These are phyloP conservation scores for Ficedula albicollis DNA, from an alignment of 2,797 vertebrate species.

Conservation along the genomic window DNA sequence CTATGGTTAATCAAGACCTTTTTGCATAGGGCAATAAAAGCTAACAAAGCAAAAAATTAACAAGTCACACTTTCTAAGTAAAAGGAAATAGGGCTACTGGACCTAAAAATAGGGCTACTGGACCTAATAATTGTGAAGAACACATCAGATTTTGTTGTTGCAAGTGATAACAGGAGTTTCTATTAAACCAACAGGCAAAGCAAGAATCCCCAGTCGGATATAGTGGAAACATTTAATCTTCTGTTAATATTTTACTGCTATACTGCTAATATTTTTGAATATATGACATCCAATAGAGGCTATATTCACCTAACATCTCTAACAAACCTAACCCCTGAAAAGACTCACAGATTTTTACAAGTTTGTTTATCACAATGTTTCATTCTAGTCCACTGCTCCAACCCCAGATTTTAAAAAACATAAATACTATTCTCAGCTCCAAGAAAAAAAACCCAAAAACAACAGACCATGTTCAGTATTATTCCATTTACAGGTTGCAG, in stretches of 20 bases:
- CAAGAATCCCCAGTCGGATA: neutral
- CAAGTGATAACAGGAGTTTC: neutral
- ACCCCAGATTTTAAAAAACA: neutral
- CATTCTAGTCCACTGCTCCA: neutral
- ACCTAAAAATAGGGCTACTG: neutral
- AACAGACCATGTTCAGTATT: neutral
- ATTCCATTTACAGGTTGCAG: neutral
- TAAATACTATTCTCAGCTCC: neutral
- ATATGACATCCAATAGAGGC: neutral
- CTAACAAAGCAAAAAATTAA: constrained; percentile 3
- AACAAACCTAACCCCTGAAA: neutral
- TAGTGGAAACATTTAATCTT: neutral
- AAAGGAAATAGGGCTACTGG: neutral
- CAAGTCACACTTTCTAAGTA: neutral
- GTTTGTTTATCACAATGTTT: neutral
- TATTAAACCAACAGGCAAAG: neutral
- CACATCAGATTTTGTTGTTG: neutral
- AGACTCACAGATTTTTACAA: neutral
- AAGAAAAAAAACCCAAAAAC: neutral
- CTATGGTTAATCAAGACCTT: neutral
- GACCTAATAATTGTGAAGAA: neutral
- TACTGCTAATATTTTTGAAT: neutral
- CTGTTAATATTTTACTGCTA: neutral
- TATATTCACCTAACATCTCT: neutral
- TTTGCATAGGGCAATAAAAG: neutral